Evolutionary conservation across 2,113 vertebrate genomes (phyloP), one percentile per base, ranked within the genome.

Genomic region (Corythoichthys intestinalis): DNA sequence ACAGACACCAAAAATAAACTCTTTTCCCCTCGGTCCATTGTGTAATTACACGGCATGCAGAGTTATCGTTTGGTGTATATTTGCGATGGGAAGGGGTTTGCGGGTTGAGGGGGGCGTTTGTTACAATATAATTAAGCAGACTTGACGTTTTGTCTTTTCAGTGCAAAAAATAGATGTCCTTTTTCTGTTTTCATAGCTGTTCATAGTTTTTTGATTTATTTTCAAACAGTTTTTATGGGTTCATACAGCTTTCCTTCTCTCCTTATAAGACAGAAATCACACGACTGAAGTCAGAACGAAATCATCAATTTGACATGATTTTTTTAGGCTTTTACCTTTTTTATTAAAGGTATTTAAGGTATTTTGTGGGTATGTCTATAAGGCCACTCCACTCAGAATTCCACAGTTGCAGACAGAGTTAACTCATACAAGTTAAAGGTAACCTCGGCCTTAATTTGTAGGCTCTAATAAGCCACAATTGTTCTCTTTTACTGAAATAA

Each of bases 61-160:
- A 81, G 89, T 71, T 75, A 76, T 89, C 88, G 86, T 50, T 78
- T 38, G 84, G 90, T 86, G 75, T 87, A 80, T 86, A 80, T 86
- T 87, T 91, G 86, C 83, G 74, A 85, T 87, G 85, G 86, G 85
- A 88, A 87, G 85, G 89, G 87, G 86, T 87, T 58, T 90, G 83
- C 71, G 86, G 84, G 82, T 75, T 80, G 83, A 74, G 84, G 76
- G 87, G 79, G 75, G 71, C 74, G 35, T 74, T 70, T 72, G 80
- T 81, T 85, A 85, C 86, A 83, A 83, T 90, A 87, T 87, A 88
- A 92, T 91, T 90, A 89, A 89, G 88, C 86, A 87, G 83, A 84
- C 87, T 81, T 87, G 87, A 78, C 85, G 80, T 87, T 86, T 92
- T 91, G 85, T 90, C 88, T 85, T 82, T 79, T 77, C 67, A 81